Evolutionary conservation across 1,140 invertebrate species (phyloP), one percentile per base, ranked within the genome.

Genomic region (Campoletis sonorensis): DNA sequence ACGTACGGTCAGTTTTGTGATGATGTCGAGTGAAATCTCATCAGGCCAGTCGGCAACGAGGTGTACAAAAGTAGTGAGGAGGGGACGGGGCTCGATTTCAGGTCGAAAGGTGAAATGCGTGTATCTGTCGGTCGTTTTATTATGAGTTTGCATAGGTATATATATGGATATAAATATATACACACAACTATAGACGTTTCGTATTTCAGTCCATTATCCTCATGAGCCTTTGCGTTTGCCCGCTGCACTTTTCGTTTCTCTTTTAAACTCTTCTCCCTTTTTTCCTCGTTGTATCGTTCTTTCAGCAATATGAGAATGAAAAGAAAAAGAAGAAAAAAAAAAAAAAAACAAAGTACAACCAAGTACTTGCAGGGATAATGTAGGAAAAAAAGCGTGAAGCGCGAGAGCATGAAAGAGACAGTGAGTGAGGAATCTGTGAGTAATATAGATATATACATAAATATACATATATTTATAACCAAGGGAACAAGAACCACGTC

Each of bases 101-200:
- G 79, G 80, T 82, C 78, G 79, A 80, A 84, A 80, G 83, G 79
- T 79, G 81, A 81, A 81, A 81, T 79, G 70, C 82, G 68, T 68
- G 64, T 68, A 26, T 79, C 79, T 64, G 82, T 84, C 82, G 84
- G 85, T 87, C 86, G 86, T 87, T 86, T 88, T 88, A 88, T 87
- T 87, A 86, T 83, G 83, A 85, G 83, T 86, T 88, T 87, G 86
- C 83, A 82, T 84, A 84, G 21, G 18, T 23, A 58, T n/a, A 58
- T 4, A 58, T n/a, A 58, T n/a, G n/a, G n/a, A n/a, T n/a, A n/a
- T n/a, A n/a, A n/a, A 58, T n/a, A 58, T 4, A 58, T n/a, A 58
- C 21, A 58, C 18, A 58, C 40, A 45, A 45, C 5, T 45, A 58
- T 58, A 18, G 18, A 23, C 86, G 84, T 84, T 87, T 86, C 84